phyloP scores from a whole-genome alignment of 2,797 vertebrate genomes.

The Oceanodroma leucorhoa region DNA sequence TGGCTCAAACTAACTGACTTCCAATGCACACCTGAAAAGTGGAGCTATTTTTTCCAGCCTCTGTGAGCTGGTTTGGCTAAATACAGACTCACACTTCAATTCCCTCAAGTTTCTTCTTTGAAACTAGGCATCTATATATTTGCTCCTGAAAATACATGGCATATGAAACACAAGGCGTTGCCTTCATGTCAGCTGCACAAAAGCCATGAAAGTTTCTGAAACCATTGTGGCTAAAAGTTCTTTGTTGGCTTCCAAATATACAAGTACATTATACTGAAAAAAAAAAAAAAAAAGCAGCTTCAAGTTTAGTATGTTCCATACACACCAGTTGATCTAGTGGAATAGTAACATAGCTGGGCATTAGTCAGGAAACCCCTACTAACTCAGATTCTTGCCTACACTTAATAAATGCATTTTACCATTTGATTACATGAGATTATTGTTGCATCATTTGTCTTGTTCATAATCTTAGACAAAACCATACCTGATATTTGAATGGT shows the following conservation, averaged over 20 bases:
- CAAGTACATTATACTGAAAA: background rate
- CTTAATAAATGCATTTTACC: background rate
- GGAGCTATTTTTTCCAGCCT: background rate
- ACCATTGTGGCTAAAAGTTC: background rate
- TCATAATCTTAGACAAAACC: background rate
- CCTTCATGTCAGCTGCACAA: background rate
- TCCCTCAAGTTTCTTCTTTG: background rate
- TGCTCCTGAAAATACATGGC: background rate
- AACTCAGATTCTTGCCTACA: background rate
- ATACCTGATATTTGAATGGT: background rate
- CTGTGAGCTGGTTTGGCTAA: background rate
- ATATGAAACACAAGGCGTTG: background rate
- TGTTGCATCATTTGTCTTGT: background rate
- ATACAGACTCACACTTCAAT: background rate
- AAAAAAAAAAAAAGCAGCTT: background rate
- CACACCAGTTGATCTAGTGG: background rate
- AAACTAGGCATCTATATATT: background rate
- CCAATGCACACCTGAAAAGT: background rate
- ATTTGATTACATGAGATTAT: background rate
- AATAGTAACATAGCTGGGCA: background rate
- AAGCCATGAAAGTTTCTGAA: background rate
- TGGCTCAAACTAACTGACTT: background rate
- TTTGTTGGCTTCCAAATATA: background rate
- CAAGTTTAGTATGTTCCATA: background rate
- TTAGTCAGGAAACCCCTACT: background rate